A percentile compares a stretch with the other conserved stretches of the same genome.
Conservation (phyloP, 2,888 invertebrate species). For the Heliconius erato region DNA sequence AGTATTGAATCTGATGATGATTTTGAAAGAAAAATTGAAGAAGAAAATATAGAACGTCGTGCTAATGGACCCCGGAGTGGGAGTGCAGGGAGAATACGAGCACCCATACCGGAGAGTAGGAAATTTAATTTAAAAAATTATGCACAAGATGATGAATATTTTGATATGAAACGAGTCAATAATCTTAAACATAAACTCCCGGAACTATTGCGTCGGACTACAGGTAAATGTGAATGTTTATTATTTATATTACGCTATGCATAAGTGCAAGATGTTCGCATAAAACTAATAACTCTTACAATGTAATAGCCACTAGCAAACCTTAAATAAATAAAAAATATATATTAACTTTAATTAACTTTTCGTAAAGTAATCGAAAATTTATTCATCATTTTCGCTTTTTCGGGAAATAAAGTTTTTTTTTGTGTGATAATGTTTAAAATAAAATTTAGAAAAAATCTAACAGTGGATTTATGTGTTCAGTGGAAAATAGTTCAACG, state of each 20-base stretch:
- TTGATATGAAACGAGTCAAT: conserved; percentile 71
- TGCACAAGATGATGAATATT: conserved; percentile 68
- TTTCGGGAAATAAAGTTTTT: not conserved
- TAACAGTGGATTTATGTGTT: conserved; percentile 74
- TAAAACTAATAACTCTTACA: too few relatives aligned
- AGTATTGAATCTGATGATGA: conserved; percentile 43
- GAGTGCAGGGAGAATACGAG: conserved; percentile 3
- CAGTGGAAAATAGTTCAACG: conserved; percentile 59
- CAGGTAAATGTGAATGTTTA: conserved; percentile 59
- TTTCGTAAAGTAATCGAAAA: not conserved
- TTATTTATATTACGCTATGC: not conserved
- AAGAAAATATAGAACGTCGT: conserved; percentile 48
- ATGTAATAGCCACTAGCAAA: too few relatives aligned
- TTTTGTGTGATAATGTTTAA: conserved; percentile 7
- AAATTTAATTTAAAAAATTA: conserved; percentile 35
- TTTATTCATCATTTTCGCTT: not conserved
- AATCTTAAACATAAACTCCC: conserved; percentile 69
- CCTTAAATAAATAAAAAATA: too few relatives aligned
- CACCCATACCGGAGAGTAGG: conserved; percentile 11
- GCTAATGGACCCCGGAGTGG: conserved; percentile 46
- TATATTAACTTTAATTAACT: not conserved
- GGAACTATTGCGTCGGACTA: conserved; percentile 59
- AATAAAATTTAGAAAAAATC: conserved; percentile 8
- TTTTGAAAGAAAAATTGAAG: not conserved
- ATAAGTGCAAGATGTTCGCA: too few relatives aligned